These are phyloP conservation scores for Schizopygopsis pylzovi DNA, from an alignment of 2,797 vertebrate genomes.

Conservation along the genomic window DNA sequence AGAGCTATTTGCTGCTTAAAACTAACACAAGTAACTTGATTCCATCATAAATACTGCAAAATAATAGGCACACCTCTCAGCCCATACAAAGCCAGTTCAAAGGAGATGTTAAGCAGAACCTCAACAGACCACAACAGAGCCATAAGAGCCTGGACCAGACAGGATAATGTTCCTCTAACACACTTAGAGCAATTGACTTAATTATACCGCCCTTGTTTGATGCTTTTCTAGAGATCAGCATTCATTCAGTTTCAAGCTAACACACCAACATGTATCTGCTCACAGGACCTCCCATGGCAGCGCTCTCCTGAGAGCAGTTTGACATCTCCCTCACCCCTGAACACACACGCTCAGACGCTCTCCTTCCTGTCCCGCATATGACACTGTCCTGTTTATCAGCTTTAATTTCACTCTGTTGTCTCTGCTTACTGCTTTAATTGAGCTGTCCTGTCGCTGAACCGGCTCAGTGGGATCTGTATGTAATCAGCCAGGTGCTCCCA, in stretches of 20 bases:
- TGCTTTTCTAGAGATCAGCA: constrained; percentile 19
- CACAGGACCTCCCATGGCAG: constrained; percentile 22
- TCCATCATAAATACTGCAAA: constrained; percentile 25
- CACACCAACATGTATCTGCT: constrained; percentile 37
- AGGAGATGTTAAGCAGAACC: constrained; percentile 13
- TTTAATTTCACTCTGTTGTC: constrained; percentile 51
- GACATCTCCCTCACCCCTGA: constrained; percentile 30
- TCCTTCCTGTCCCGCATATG: constrained; percentile 41
- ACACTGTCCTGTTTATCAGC: constrained; percentile 44
- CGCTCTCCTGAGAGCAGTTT: constrained; percentile 27
- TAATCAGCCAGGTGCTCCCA: constrained; percentile 67
- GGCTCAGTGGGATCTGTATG: constrained; percentile 48
- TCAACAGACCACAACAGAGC: constrained; percentile 28
- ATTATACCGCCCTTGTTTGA: constrained; percentile 19
- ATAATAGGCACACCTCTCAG: constrained; percentile 17
- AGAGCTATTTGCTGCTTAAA: background rate
- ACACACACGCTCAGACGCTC: constrained; percentile 18
- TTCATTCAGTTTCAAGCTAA: constrained; percentile 15
- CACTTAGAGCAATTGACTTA: constrained; percentile 20
- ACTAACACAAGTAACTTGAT: constrained; percentile 36
- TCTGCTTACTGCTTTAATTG: constrained; percentile 53
- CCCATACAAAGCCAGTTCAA: constrained; percentile 12
- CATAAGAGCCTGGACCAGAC: constrained; percentile 30
- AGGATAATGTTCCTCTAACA: constrained; percentile 34
- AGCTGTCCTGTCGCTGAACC: constrained; percentile 60